Base-by-base conservation (phyloP, 1,140 invertebrate species). In the Schlechtendalia chinensis region DNA sequence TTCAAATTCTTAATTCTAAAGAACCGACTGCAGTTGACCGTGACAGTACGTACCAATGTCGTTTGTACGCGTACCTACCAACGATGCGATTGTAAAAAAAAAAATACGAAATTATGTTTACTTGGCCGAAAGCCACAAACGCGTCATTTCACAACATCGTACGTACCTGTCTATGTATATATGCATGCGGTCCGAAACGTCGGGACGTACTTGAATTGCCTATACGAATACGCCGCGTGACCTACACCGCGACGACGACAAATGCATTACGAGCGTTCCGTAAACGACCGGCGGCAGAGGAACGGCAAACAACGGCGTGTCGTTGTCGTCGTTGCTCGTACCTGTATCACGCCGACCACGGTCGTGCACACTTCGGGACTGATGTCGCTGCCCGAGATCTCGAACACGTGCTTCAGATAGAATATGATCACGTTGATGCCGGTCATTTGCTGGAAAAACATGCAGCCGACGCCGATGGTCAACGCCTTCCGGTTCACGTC, bases 401-500 rank as follows among this genome's bases (percentile, higher is more conserved):
- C 82, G 83, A 96, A 95, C 81, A 96, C 95, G 0, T 86, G 83
- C 0, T 89, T 88, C 0, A 91, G 88, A 83, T 95, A 95, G 84
- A 95, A 95, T 80, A 94, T 91, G 32, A 96, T 91, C 0, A 91
- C 92, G 83, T 96, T 96, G n/a, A 96, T 93, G 50, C 94, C 93
- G 80, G 91, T 91, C 47, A 95, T 86, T 85, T 96, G 94, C 84
- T 96, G 94, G 85, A 96, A 92, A 56, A 93, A 86, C 92, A 96
- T 94, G 1, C 96, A 86, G 16, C 90, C 90, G 82, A 93, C 89
- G 50, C 89, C 90, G 39, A 96, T 92, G 8, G 90, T 81, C 11
- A 95, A 84, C 5, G 90, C 92, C 85, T 90, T 59, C 2, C 72
- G 27, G n/a, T 72, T 75, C 58, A 50, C 82, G 39, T 69, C 27